Conservation (phyloP, 2,797 vertebrate genomes). For the Cyclura pinguis region DNA sequence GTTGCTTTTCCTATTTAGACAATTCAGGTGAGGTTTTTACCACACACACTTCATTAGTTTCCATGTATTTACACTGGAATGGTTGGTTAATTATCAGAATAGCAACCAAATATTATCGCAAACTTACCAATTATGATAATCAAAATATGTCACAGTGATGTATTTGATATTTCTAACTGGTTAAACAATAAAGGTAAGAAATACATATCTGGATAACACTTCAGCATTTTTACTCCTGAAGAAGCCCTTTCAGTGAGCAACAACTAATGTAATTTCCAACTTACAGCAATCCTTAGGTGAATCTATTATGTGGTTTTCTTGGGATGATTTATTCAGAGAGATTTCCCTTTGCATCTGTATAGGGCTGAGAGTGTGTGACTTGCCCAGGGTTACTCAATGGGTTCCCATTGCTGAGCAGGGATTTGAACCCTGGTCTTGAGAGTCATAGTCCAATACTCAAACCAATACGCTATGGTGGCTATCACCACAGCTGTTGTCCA, state of each 20-base stretch:
- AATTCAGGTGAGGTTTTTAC: neutral
- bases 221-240: neutral
- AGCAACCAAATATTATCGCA: neutral
- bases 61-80: neutral
- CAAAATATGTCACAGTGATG: neutral
- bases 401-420: too few species aligned
- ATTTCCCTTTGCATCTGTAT: too few species aligned
- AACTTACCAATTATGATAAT: neutral
- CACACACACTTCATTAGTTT: neutral
- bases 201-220: neutral
- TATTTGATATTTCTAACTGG: neutral
- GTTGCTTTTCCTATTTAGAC: neutral
- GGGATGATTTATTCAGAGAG: too few species aligned
- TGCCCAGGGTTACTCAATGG: too few species aligned
- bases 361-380: too few species aligned
- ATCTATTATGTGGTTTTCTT: too few species aligned
- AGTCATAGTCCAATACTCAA: too few species aligned
- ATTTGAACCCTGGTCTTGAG: too few species aligned
- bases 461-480: too few species aligned
- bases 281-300: too few species aligned
- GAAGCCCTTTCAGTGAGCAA: neutral
- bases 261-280: neutral
- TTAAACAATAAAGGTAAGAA: neutral
- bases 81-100: neutral
- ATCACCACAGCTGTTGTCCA: neutral